Evolutionary conservation across 2,888 invertebrate genomes (phyloP), one percentile per base, ranked within the genome.

Genomic region (Carcina quercana): DNA sequence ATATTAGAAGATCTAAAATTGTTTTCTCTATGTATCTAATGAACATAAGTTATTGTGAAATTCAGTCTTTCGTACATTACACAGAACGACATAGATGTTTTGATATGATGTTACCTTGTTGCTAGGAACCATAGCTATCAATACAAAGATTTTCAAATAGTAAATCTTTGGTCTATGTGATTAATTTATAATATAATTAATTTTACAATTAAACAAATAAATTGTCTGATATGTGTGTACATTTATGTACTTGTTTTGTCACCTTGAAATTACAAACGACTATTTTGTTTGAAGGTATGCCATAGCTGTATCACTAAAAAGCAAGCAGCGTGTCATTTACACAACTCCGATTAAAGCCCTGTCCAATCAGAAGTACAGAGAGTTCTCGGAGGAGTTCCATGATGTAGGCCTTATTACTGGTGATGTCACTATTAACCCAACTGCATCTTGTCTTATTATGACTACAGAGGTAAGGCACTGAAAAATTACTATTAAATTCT

Each of bases 281-380:
- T 25, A 19, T 24, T 35, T 29, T 24, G 43, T 27, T 42, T 46
- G 28, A 50, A 92, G 92, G 72, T 97, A 97, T 86, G 95, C 98
- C 1, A 96, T 99, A 61, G 98, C 99, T 0, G 89, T 94, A 62
- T 97, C 98, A 0, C 75, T 99, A 32, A 90, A 92, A 44, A 92
- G 94, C 51, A 97, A 98, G 59, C 99, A 99, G 71, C 87, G 98
- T 49, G 99, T 99, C 0, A 99, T 99, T 55, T 99, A 99, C 73
- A 99, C 99, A 8, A 98, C 99, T 6, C 99, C 99, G 1, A 99
- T 99, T 51, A 99, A 99, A 76, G 99, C 99, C 0, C 80, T 99
- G 25, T 98, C 98, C 50, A 99, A 99, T 86, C 99, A 99, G 75
- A 99, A 99, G 68, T 99, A 97, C 72, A 86, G 99, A 43, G 99